Evolutionary conservation across 2,888 invertebrate species (phyloP).

Genomic region (Ptilodon capucinus): DNA sequence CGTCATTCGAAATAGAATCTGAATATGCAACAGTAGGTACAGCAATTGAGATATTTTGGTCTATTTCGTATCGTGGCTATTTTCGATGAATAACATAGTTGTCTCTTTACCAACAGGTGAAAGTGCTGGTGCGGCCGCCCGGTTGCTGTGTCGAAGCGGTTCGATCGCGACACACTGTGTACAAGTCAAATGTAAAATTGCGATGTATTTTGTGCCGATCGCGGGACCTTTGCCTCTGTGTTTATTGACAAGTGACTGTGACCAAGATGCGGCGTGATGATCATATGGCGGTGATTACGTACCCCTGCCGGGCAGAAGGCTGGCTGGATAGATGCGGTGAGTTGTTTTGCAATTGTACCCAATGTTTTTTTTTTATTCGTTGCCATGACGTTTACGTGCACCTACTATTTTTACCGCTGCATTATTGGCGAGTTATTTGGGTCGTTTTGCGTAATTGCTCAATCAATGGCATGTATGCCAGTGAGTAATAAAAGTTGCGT

Average conservation of each 20-base stretch:
- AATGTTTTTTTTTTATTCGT: constrained; percentile 8
- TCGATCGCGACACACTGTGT: constrained; percentile 38
- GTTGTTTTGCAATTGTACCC: constrained; percentile 18
- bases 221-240: constrained; percentile 37
- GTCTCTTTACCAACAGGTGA: constrained; percentile 70
- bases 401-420: constrained; percentile 47
- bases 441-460: constrained; percentile 65
- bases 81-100: constrained; percentile 42
- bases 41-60: constrained; percentile 20
- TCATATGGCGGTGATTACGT: constrained; percentile 58
- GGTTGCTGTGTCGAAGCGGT: constrained; percentile 36
- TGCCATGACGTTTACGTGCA: constrained; percentile 20
- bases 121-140: constrained; percentile 62
- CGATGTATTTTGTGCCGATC: constrained; percentile 28
- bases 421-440: constrained; percentile 62
- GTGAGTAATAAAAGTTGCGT: constrained; percentile 46
- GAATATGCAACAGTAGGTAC: constrained; percentile 4
- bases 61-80: constrained; percentile 31
- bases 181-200: constrained; percentile 57
- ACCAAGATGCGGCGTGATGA: constrained; percentile 62
- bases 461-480: constrained; percentile 53
- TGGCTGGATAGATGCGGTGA: constrained; percentile 78
- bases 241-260: constrained; percentile 46
- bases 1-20: background rate
- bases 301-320: constrained; percentile 75